Evolutionary conservation across 2,113 vertebrate genomes (phyloP).

Genomic region (Tapirus terrestris): DNA sequence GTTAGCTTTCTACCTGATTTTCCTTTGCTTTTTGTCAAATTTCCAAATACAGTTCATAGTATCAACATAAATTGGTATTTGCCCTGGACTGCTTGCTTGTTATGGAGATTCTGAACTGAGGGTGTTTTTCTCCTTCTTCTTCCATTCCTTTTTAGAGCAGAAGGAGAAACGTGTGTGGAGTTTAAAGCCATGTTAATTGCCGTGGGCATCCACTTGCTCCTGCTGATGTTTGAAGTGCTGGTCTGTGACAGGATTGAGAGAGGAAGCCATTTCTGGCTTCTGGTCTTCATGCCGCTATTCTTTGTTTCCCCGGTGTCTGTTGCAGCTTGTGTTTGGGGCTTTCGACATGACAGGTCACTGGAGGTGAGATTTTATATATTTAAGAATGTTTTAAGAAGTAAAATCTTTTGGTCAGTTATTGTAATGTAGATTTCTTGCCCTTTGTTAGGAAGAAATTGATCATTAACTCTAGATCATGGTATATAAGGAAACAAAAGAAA

Average conservation of each 20-base stretch:
- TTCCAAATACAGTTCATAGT: background rate
- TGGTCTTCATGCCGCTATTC: constrained; percentile 99
- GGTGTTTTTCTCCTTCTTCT: constrained; percentile 45
- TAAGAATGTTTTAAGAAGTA: background rate
- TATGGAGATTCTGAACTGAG: constrained; percentile 47
- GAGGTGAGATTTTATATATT: constrained; percentile 88
- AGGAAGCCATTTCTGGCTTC: constrained; percentile 95
- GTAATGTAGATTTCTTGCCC: background rate
- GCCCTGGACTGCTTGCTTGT: background rate
- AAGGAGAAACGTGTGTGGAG: constrained; percentile 99
- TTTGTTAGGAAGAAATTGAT: constrained; percentile 3
- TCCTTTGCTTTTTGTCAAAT: constrained; percentile 22
- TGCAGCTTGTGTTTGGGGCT: constrained; percentile 98
- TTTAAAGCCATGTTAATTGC: constrained; percentile 99
- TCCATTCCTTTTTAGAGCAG: constrained; percentile 88
- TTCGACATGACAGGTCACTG: constrained; percentile 96
- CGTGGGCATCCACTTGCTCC: constrained; percentile 96
- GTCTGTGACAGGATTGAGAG: constrained; percentile 96
- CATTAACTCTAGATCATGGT: background rate
- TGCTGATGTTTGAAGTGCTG: constrained; percentile 98
- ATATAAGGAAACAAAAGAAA: background rate
- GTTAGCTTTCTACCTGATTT: background rate
- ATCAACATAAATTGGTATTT: background rate
- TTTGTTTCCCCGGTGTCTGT: constrained; percentile 98
- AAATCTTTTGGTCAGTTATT: background rate